A percentile compares a stretch with the other conserved stretches of the same genome.
Evolutionary conservation across 2,113 vertebrate species (phyloP).

Genomic region (Camelus bactrianus): DNA sequence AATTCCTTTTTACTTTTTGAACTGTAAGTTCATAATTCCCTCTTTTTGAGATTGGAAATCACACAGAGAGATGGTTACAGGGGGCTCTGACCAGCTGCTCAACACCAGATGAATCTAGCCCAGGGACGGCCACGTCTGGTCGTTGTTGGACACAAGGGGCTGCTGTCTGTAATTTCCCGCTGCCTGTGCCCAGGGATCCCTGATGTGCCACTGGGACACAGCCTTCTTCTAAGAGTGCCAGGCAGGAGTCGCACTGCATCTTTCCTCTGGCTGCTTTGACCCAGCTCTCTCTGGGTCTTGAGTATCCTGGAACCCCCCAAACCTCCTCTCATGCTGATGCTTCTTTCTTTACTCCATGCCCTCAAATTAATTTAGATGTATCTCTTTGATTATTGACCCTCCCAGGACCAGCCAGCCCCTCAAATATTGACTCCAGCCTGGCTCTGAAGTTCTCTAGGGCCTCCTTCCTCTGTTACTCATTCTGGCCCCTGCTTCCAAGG

Average conservation of each 20-base stretch:
- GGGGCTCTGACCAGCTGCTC: neutral
- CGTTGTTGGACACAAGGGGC: neutral
- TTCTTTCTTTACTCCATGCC: neutral
- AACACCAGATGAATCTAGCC: too few relatives aligned
- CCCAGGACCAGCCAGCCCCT: neutral
- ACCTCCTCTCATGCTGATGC: neutral
- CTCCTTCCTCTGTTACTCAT: neutral
- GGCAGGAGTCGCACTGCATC: rapidly evolving
- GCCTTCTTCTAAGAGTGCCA: neutral
- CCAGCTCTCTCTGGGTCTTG: neutral
- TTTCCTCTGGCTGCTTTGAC: neutral
- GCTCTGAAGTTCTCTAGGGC: neutral
- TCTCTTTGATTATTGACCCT: neutral
- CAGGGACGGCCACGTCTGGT: too few relatives aligned
- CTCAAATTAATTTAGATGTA: neutral
- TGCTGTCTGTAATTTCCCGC: neutral
- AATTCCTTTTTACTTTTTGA: neutral
- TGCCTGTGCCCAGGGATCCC: neutral
- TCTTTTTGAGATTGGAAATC: neutral
- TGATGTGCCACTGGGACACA: neutral
- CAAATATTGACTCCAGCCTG: neutral
- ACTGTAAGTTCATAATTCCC: neutral
- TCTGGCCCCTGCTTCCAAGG: neutral
- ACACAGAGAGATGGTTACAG: neutral
- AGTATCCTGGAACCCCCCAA: neutral